Base-by-base conservation (phyloP, 2,113 vertebrate species). In the Phylloscopus whistleri region DNA sequence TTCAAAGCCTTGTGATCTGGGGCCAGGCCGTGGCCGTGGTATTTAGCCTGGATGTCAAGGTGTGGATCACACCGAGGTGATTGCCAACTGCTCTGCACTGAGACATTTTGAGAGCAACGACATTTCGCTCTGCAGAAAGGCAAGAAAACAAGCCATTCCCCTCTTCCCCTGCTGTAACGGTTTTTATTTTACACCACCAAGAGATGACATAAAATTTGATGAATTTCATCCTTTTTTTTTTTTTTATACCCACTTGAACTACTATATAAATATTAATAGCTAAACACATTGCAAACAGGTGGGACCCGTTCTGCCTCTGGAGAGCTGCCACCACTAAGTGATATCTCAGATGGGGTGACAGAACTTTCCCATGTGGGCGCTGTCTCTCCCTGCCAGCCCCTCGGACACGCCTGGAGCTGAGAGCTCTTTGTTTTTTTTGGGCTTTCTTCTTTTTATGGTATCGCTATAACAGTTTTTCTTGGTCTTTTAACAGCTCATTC, bases 201-300 rank as follows among this genome's bases (percentile, higher is more conserved):
- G 96, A 97, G 96, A 96, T 97, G 97, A 96, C 96, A 98, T 96
- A 97, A 94, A 97, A 98, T 97, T 98, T 97, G 95, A 97, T 98
- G 98, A 97, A 97, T 97, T 98, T 98, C 94, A 98, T 97, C 95
- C 93, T 97, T 96, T 97, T 96, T 97, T 96, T 96, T 84, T 84
- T 49, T 75, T 77, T 97, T 97, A 84, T 94, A 97, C 96, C 97
- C 97, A 96, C 96, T 98, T 97, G 97, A 98, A 98, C 98, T 97
- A 98, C 97, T 98, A 98, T 98, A 98, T 98, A 98, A 98, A 98
- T 98, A 98, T 98, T 98, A 98, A 98, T 98, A 98, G 97, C 98
- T 98, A 98, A 98, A 98, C 98, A 98, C 98, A 98, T 98, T 98
- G 98, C 97, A 98, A 98, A 98, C 98, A 98, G 98, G 98, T 98